Evolutionary conservation across 1,140 invertebrate genomes (phyloP).

Genomic region (Diuraphis noxia): DNA sequence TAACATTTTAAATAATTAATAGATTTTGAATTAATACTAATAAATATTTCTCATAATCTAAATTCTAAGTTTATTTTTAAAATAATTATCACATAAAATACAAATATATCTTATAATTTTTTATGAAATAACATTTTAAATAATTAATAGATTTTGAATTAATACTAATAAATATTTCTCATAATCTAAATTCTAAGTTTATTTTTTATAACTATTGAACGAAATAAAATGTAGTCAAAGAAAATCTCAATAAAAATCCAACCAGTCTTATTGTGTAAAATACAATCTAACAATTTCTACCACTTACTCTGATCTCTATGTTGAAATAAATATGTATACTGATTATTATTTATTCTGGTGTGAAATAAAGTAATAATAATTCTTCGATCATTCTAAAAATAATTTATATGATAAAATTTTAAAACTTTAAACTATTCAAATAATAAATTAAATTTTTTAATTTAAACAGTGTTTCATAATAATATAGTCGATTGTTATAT

Average conservation of each 20-base stretch:
- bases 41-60: background rate
- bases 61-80: background rate
- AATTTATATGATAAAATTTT: background rate
- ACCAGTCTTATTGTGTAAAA: background rate
- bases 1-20: background rate
- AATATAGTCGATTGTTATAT: background rate
- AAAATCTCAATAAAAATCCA: background rate
- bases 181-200: background rate
- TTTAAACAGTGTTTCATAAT: background rate
- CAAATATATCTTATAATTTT: no score
- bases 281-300: background rate
- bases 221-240: background rate
- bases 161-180: background rate
- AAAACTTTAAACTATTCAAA: background rate
- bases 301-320: background rate
- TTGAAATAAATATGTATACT: background rate
- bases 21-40: background rate
- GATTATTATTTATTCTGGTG: background rate
- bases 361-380: background rate
- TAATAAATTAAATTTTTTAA: background rate
- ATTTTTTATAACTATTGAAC: background rate
- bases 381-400: background rate
- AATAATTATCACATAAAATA: no score
- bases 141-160: background rate
- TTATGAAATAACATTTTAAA: no score